A percentile compares a stretch with the other conserved stretches of the same genome.
phyloP scores from a whole-genome alignment of 2,888 invertebrate genomes.

The Microdon myrmicae region DNA sequence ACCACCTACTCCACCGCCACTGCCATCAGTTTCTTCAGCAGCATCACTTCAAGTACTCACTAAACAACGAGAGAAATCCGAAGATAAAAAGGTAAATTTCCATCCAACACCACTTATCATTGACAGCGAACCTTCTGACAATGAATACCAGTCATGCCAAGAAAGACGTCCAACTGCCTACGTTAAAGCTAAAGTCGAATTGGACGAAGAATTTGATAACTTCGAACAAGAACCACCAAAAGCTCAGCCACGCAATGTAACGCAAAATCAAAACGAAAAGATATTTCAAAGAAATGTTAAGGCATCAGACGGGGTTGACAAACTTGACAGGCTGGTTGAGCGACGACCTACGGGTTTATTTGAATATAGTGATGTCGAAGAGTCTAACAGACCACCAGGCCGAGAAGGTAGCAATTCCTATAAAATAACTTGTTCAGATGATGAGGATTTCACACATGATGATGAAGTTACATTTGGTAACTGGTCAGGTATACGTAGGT shows the following conservation, averaged over 20 bases:
- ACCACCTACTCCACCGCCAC: conserved; percentile 43
- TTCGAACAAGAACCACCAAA: conserved; percentile 11
- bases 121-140: conserved; percentile 19
- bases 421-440: conserved; percentile 57
- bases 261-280: conserved; percentile 27
- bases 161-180: conserved; percentile 55
- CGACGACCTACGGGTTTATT: conserved; percentile 42
- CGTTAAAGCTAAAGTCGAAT: conserved; percentile 51
- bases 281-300: conserved; percentile 24
- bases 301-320: conserved; percentile 11
- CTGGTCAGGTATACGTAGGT: conserved; percentile 70
- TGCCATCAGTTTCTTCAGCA: conserved; percentile 39
- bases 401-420: too few relatives aligned
- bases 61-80: conserved; percentile 21
- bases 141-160: conserved; percentile 22
- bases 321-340: too few relatives aligned
- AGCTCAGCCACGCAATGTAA: conserved; percentile 17
- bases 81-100: conserved; percentile 23
- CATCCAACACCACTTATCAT: conserved; percentile 9
- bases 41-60: conserved; percentile 20
- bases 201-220: conserved; percentile 15
- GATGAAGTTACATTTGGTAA: conserved; percentile 59
- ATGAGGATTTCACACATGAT: conserved; percentile 56
- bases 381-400: too few relatives aligned
- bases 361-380: too few relatives aligned